Evolutionary conservation across 2,797 vertebrate species (phyloP).

Genomic region (Melanogrammus aeglefinus): DNA sequence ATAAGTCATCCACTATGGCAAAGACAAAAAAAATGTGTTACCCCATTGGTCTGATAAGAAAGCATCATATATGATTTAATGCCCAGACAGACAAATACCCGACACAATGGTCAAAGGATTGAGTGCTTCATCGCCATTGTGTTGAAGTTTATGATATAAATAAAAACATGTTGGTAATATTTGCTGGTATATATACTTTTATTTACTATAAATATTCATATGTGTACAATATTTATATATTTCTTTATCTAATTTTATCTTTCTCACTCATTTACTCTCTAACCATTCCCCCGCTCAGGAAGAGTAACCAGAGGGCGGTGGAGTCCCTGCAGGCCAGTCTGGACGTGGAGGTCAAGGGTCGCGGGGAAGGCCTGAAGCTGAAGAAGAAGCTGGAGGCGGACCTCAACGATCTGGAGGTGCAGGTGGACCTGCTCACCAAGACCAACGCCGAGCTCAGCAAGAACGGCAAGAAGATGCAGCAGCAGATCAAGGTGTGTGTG

Average conservation of each 20-base stretch:
- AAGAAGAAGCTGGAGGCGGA: conserved; percentile 82
- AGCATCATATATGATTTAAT: neutral
- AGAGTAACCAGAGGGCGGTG: conserved; percentile 75
- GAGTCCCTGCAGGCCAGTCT: conserved; percentile 79
- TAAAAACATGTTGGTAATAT: too few species aligned
- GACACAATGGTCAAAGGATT: neutral
- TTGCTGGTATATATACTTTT: too few species aligned
- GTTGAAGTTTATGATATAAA: too few species aligned
- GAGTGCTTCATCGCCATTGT: neutral
- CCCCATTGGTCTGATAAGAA: neutral
- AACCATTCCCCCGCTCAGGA: conserved; percentile 53
- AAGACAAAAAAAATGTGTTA: neutral
- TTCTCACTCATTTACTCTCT: neutral
- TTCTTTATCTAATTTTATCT: neutral
- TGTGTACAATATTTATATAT: neutral
- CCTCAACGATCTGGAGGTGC: conserved; percentile 76
- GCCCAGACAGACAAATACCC: too few species aligned
- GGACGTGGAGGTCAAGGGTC: conserved; percentile 77
- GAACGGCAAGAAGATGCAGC: conserved; percentile 76
- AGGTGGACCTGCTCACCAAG: conserved; percentile 75
- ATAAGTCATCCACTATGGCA: neutral
- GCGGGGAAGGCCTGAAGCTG: conserved; percentile 69
- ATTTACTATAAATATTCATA: neutral
- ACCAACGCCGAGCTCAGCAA: conserved; percentile 74
- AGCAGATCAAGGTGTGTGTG: conserved; percentile 75